These are phyloP conservation scores for Epirrhoe tristata DNA, from an alignment of 2,888 invertebrate genomes.

Conservation along the genomic window DNA sequence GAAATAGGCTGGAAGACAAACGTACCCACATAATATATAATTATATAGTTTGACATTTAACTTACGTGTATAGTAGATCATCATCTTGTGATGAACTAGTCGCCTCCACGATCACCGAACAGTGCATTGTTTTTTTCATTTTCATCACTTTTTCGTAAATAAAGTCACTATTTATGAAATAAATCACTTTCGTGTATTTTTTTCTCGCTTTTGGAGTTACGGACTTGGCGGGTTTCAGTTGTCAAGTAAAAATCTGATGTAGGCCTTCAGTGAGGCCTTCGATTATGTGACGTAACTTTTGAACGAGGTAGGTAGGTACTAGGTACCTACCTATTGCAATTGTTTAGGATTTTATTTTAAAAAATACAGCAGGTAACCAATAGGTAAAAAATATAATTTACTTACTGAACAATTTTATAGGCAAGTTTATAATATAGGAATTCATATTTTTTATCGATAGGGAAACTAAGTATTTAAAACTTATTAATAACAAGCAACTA, in stretches of 20 bases:
- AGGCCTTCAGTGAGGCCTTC: constrained; percentile 42
- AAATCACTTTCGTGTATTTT: not conserved
- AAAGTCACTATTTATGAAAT: not conserved
- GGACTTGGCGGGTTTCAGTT: constrained; percentile 47
- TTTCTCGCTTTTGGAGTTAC: constrained; percentile 16
- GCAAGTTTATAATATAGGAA: too few species aligned
- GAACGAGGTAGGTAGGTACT: constrained; percentile 3
- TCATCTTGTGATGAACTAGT: constrained; percentile 71
- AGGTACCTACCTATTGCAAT: too few species aligned
- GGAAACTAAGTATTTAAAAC: too few species aligned
- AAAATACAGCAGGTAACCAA: too few species aligned
- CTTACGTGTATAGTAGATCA: constrained; percentile 76
- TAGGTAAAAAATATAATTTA: too few species aligned
- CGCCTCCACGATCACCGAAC: constrained; percentile 65
- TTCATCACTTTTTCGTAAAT: constrained; percentile 12
- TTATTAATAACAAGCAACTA: too few species aligned
- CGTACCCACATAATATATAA: not conserved
- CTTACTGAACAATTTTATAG: too few species aligned
- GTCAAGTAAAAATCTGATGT: constrained; percentile 56
- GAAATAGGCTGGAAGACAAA: too few species aligned
- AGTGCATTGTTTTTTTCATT: constrained; percentile 58
- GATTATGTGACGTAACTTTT: constrained; percentile 26
- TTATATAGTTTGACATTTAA: constrained; percentile 32
- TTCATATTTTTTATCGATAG: too few species aligned
- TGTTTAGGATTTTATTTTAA: too few species aligned